Conservation (phyloP, 2,797 vertebrate species). For the Ciconia nigra region DNA sequence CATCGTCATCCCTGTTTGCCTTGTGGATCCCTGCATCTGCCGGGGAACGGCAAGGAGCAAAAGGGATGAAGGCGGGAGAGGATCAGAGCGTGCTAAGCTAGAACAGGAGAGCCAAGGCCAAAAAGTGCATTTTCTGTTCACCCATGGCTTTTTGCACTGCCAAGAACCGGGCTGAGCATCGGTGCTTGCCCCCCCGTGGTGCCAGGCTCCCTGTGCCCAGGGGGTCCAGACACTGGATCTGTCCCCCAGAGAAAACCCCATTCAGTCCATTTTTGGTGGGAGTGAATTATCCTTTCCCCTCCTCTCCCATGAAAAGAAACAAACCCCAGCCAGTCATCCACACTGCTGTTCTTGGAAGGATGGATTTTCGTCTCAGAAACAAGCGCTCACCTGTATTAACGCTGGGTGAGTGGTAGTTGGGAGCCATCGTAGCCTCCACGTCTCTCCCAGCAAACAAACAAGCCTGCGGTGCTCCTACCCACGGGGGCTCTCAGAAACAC, state of each 20-base stretch:
- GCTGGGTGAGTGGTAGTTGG: neutral
- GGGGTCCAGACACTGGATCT: neutral
- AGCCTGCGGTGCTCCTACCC: neutral
- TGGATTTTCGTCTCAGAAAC: neutral
- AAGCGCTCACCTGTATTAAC: neutral
- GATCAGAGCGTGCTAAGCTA: neutral
- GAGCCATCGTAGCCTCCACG: neutral
- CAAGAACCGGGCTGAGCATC: neutral
- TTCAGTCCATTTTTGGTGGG: neutral
- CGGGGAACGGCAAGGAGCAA: neutral
- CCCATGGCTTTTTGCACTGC: neutral
- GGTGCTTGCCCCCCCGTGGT: fast-evolving
- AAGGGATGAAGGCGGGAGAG: neutral
- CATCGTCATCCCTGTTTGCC: neutral
- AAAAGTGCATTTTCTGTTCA: neutral
- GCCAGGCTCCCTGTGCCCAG: neutral
- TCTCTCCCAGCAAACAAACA: neutral
- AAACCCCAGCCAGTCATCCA: neutral
- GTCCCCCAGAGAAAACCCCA: neutral
- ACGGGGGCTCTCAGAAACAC: neutral
- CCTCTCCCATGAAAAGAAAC: neutral
- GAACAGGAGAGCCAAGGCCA: neutral
- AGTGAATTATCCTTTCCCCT: neutral
- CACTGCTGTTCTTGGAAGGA: neutral
- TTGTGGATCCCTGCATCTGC: neutral